Base-by-base conservation (phyloP, 2,113 vertebrate genomes). In the Percopsis transmontana region DNA sequence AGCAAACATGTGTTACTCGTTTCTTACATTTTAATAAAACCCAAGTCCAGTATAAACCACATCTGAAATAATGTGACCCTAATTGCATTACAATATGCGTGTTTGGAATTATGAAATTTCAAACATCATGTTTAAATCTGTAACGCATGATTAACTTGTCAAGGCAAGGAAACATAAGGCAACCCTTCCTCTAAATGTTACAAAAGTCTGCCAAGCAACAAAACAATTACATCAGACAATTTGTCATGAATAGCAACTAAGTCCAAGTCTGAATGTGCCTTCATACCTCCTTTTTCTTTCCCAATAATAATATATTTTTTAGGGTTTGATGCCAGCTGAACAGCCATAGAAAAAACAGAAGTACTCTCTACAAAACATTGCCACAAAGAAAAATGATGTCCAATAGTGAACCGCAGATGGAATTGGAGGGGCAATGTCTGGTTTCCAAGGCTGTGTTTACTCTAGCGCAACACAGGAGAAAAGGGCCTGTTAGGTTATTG, bases 401-500 rank as follows among this genome's bases (percentile, higher is more conserved):
- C 73, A 52, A 61, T 52, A 77, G 73, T 64, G 63, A 64, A 48
- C 74, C 52, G 75, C 81, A 77, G 82, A 85, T 79, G 81, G 60
- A 70, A 70, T 72, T 67, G 71, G 44, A 44, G 83, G 76, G 57
- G 41, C 23, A 8, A 38, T 53, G 70, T 74, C 68, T 74, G 65
- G 62, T 85, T 58, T 67, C 84, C 81, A 88, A 68, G 79, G 68
- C 60, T 54, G 64, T 90, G 86, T 91, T 90, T 88, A 86, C 80
- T 81, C 74, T 72, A 80, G 70, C 61, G 66, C 62, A 58, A 68
- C 57, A 19, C 69, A 62, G 67, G 82, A 86, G 82, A 84, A 86
- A 86, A 82, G 70, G 74, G 63, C 44, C 66, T 15, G 47, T 68
- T 72, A 57, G 60, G 62, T 76, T 77, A 75, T 77, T 85, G 84